Base-by-base conservation (phyloP, 2,113 vertebrate genomes). In the Urocitellus parryii region DNA sequence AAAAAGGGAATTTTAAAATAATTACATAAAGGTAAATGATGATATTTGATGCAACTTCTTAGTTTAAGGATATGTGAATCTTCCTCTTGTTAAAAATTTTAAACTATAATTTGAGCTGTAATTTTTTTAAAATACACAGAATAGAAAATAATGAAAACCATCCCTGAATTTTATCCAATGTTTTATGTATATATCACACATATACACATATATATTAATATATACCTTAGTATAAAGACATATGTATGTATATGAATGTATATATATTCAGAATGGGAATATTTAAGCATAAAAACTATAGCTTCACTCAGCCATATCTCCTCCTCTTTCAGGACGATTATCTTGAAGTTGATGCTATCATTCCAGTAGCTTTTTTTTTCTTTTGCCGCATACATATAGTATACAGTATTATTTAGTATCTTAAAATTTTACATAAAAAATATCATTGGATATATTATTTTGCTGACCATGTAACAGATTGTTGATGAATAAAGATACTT, bases 61-160 rank as follows among this genome's bases (percentile, higher is more conserved):
- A 34, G 17, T 53, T 53, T 53, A 83, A 67, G 34, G 45, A 45
- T 53, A 88, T 48, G 24, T 80, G 24, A 84, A 51, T 72, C 37
- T 81, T 92, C 13, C 56, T 89, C 42, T 92, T 84, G 76, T 90
- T 48, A 90, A 94, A 89, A 37, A 45, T 65, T 72, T 93, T 61
- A 37, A 86, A 84, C 16, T 87, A 79, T 34, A 16, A 85, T 73
- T 77, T 72, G 74, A 56, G 53, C 51, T n/a, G 17, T 91, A 24
- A 80, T 68, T 89, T 82, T 96, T 92, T 92, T 37, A 18, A 65
- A 61, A 77, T 65, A 72, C 45, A 90, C 42, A 76, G 73, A 80
- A 45, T 18, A 88, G 56, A 94, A 79, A 67, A 82, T 16, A 39
- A 67, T 65, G 65, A 77, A 70, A n/a, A 22, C 42, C 13, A 63